Conservation (phyloP, 2,113 vertebrate genomes). For the Chunga burmeisteri region DNA sequence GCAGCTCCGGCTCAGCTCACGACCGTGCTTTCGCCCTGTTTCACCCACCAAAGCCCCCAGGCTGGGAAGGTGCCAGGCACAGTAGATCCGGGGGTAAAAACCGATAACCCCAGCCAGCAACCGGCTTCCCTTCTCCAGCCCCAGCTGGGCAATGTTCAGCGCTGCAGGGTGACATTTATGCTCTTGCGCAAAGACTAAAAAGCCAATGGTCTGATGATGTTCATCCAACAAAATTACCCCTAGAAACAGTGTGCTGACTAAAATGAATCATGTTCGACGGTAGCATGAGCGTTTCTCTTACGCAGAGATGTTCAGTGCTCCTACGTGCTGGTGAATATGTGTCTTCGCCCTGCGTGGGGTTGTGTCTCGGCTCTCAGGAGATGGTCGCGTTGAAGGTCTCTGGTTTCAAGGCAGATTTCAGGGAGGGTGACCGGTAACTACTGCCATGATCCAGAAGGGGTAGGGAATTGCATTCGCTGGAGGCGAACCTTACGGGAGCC, state of each 20-base stretch:
- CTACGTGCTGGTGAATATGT: rapidly evolving
- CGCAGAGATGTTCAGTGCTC: rapidly evolving
- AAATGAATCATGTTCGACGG: rapidly evolving
- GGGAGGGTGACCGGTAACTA: background rate
- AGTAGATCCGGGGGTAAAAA: rapidly evolving
- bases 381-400: rapidly evolving
- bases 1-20: background rate
- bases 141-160: rapidly evolving
- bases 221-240: background rate
- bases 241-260: background rate
- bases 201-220: background rate
- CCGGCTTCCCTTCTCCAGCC: background rate
- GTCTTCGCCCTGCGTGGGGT: rapidly evolving
- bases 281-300: rapidly evolving
- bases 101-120: background rate
- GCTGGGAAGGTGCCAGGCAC: rapidly evolving
- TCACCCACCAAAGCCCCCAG: rapidly evolving
- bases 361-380: background rate
- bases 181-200: background rate
- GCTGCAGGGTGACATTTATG: background rate
- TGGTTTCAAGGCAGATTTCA: background rate
- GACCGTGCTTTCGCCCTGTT: rapidly evolving
- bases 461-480: rapidly evolving
- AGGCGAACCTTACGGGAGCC: background rate
- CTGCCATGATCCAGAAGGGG: background rate